Base-by-base conservation (phyloP, 92 coral and sea anemone species). In the Umimayanthus kanabou region DNA sequence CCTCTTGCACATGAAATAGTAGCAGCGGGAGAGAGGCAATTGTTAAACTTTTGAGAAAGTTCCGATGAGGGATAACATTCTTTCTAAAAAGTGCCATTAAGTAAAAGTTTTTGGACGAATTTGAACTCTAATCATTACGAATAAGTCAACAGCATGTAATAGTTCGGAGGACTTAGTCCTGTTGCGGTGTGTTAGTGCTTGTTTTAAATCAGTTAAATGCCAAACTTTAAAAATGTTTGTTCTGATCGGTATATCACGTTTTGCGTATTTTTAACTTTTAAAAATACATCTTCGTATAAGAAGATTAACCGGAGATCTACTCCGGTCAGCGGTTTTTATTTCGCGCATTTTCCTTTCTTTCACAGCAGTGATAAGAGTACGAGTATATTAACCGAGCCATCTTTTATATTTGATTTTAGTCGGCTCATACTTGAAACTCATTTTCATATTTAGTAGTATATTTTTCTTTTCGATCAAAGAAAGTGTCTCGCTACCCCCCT, bases 1-100 rank as follows among this genome's bases (percentile, higher is more conserved):
- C 87, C 67, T 83, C 18, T 53, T 29, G 40, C 53, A 20, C 42
- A 83, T 64, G 87, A 72, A 42, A 20, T 69, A 8, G 6, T 47
- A 83, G 28, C 87, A 70, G 87, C 57, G 26, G 87, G 78, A 64
- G 55, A 26, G 57, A 16, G 55, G n/a, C 76, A 65, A 45, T 66
- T 69, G 49, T 9, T 20, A 23, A 61, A 61, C 9, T 13, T 61
- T 61, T 15, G 58, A 15, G 58, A 61, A 61, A 2, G 69, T 20
- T 61, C 4, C 26, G 69, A 61, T 61, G 69, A 61, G n/a, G 23
- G 69, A 61, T 53, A 61, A 61, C 22, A 2, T 3, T 61, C 20
- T 61, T 61, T 23, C 69, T 22, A 61, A 61, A 61, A 61, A 61
- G 69, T 61, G 69, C 22, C 20, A 22, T 22, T 61, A 20, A 16